Evolutionary conservation across 2,888 invertebrate genomes (phyloP).

Genomic region (Pyrocoelia pectoralis): DNA sequence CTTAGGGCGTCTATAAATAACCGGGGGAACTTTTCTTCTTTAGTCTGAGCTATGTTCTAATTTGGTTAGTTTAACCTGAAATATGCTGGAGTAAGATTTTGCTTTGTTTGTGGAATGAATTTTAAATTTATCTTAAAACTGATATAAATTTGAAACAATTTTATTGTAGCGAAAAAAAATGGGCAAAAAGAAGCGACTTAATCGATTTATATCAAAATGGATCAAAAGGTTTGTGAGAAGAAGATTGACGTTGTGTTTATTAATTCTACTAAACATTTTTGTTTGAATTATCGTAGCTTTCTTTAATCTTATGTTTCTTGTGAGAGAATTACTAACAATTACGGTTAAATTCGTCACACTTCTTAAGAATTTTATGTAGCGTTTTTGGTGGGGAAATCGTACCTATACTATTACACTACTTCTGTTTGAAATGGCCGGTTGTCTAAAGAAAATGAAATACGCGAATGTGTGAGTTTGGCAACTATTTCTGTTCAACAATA

Average conservation of each 20-base stretch:
- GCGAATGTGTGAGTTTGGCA: background rate
- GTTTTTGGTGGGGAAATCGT: background rate
- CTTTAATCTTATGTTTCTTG: background rate
- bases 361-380: background rate
- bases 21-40: constrained; percentile 40
- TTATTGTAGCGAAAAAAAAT: constrained; percentile 40
- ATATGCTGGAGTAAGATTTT: constrained; percentile 15
- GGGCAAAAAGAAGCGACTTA: constrained; percentile 57
- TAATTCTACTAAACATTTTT: constrained; percentile 14
- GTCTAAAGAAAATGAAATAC: background rate
- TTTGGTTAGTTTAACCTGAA: constrained; percentile 39
- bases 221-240: constrained; percentile 55
- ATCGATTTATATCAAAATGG: constrained; percentile 58
- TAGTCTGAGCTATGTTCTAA: constrained; percentile 44
- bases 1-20: constrained; percentile 44
- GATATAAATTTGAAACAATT: background rate
- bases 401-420: background rate
- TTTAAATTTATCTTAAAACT: background rate
- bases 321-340: background rate
- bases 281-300: background rate
- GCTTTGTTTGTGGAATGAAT: constrained; percentile 10
- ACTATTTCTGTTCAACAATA: background rate
- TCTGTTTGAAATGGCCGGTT: no score
- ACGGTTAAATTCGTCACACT: background rate
- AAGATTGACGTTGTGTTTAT: constrained; percentile 8